These are phyloP conservation scores for Corythornis cristatus DNA, from an alignment of 2,113 vertebrate genomes.

Conservation along the genomic window DNA sequence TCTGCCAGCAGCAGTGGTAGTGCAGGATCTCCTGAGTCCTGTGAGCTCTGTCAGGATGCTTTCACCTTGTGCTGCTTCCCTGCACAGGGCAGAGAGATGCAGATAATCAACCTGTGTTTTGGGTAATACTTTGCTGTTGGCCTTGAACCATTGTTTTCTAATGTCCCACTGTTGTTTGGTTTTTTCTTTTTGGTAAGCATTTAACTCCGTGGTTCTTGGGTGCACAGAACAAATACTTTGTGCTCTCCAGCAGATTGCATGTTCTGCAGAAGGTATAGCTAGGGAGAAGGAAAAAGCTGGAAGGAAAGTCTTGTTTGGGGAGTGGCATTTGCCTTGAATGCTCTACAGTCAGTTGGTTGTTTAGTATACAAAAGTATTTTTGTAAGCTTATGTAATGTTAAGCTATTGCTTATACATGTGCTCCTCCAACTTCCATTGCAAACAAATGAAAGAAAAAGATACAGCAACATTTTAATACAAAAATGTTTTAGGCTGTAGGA, in stretches of 20 bases:
- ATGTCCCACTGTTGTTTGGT: fast-evolving
- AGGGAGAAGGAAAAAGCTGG: not conserved
- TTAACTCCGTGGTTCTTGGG: not conserved
- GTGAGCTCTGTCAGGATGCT: not conserved
- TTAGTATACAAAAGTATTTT: not conserved
- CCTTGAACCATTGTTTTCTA: not conserved
- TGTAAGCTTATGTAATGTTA: not conserved
- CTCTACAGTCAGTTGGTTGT: not conserved
- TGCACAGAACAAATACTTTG: not conserved
- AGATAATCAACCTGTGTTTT: not conserved
- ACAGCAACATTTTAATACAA: conserved; percentile 62
- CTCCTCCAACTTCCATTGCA: conserved; percentile 61
- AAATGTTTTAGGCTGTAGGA: conserved; percentile 59
- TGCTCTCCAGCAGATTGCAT: not conserved
- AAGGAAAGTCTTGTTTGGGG: not conserved
- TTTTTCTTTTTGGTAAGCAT: not conserved
- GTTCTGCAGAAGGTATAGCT: not conserved
- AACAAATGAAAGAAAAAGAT: conserved; percentile 61
- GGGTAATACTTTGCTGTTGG: not conserved
- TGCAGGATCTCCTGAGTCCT: conserved; percentile 19
- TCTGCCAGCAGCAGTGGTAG: conserved; percentile 2
- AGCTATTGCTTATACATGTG: not conserved
- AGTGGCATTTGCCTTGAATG: not conserved
- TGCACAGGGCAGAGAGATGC: not conserved
- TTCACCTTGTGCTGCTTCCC: not conserved